Conservation (phyloP, 2,113 vertebrate species). For the Tragulus kanchil region DNA sequence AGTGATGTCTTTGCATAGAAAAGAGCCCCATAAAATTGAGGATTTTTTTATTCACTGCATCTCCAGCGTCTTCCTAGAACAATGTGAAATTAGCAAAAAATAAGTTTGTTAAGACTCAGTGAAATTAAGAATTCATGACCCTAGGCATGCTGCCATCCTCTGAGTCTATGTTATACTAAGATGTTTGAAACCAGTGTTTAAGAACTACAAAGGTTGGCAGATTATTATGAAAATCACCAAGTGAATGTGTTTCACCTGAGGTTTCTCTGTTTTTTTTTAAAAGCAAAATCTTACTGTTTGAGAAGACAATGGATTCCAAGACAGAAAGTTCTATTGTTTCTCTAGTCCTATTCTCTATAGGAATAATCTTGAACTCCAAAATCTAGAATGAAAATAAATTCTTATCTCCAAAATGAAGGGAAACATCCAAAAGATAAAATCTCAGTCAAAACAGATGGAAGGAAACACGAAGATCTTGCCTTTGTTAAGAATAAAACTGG, state of each 20-base stretch:
- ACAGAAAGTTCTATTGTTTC: not conserved
- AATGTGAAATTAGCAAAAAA: not conserved
- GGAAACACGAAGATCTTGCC: not conserved
- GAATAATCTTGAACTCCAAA: not conserved
- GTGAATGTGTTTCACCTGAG: not conserved
- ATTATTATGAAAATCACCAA: not conserved
- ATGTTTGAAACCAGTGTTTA: not conserved
- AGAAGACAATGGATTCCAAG: not conserved
- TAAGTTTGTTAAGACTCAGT: not conserved
- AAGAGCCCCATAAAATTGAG: not conserved
- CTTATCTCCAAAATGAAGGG: constrained; percentile 45
- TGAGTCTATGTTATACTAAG: not conserved
- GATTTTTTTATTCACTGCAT: not conserved
- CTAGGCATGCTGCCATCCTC: not conserved
- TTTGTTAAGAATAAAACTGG: not conserved
- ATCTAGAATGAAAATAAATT: not conserved
- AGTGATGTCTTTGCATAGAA: not conserved
- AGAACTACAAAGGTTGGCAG: not conserved
- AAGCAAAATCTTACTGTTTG: not conserved
- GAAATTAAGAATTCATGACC: constrained; percentile 4
- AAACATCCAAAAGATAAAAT: not conserved
- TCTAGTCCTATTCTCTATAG: not conserved
- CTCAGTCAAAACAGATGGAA: not conserved
- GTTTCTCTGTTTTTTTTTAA: constrained; percentile 32
- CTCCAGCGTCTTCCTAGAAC: not conserved